Base-by-base conservation (phyloP, 1,140 invertebrate species). In the Zaprionus inermis region DNA sequence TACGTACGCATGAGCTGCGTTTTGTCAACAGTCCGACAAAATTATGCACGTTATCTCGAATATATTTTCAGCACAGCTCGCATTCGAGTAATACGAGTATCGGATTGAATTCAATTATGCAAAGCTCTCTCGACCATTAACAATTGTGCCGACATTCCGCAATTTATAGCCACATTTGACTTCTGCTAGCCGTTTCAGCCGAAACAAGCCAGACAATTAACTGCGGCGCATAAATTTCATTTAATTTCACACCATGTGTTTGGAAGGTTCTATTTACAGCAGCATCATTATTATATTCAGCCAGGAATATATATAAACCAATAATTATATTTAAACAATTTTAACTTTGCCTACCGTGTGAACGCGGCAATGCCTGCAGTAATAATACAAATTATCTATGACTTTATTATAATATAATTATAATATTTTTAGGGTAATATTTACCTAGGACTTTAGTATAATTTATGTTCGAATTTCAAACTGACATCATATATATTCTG, bases 151-250 rank as follows among this genome's bases (percentile, higher is more conserved):
- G 52, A 72, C 44, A 54, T 12, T 54, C 18, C 36, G 38, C 68
- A 65, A 86, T 88, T 82, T 82, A 77, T 88, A 58, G 14, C 59
- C 64, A 63, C 46, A 51, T 80, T 64, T 70, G 49, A 68, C 61
- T 63, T 28, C 55, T 54, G 49, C 5, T 34, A 59, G 30, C 24
- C 34, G 22, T 52, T 60, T 56, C 46, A 20, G 72, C 65, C 51
- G 28, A 61, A 57, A 66, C 63, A 57, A 20, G 72, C 65, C 38
- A 22, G 63, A 57, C 72, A 79, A 82, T 86, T 86, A 85, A 65
- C 38, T 68, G 51, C 54, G 34, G 20, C 18, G 55, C 66, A 86
- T 88, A 82, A 79, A 77, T 72, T 73, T 44, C 16, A 66, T 65
- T 67, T 66, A 52, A 57, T 54, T 36, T 63, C 52, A 3, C 38